Conservation (phyloP, 92 coral and sea anemone species). For the Siderastrea radians region DNA sequence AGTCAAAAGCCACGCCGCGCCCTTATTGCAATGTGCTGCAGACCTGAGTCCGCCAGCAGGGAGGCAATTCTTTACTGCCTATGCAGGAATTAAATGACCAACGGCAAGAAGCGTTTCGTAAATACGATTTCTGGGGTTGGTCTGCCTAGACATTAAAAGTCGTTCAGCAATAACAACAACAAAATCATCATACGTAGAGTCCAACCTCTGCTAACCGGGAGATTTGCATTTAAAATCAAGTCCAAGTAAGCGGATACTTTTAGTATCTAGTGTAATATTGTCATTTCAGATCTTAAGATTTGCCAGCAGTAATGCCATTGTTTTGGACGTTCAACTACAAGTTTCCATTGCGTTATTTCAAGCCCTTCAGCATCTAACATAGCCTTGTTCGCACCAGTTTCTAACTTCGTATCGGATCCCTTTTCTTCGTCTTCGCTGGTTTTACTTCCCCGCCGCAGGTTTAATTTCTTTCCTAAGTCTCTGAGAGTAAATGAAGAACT, state of each 20-base stretch:
- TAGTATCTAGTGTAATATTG: conserved; percentile 15
- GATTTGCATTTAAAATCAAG: too few species aligned
- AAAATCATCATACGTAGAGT: too few species aligned
- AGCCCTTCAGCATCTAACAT: conserved; percentile 82
- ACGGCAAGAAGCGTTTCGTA: too few species aligned
- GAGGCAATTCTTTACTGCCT: too few species aligned
- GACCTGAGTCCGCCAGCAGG: too few species aligned
- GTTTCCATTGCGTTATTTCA: conserved; percentile 91
- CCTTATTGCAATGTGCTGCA: too few species aligned
- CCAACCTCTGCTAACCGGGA: too few species aligned
- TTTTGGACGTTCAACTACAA: conserved; percentile 85
- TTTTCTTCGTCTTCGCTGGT: neutral
- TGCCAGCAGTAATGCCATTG: conserved; percentile 99
- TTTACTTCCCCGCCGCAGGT: conserved; percentile 14
- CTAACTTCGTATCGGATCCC: conserved; percentile 43
- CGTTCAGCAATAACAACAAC: too few species aligned
- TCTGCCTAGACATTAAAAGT: too few species aligned
- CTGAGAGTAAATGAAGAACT: conserved; percentile 26
- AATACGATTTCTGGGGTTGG: too few species aligned
- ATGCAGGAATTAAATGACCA: too few species aligned
- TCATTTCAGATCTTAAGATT: conserved; percentile 79
- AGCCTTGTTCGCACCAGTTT: conserved; percentile 54
- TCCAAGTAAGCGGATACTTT: neutral
- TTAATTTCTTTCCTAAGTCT: conserved; percentile 36
- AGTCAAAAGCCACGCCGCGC: too few species aligned